Evolutionary conservation across 2,113 vertebrate genomes (phyloP).

Genomic region (Galeopterus variegatus): DNA sequence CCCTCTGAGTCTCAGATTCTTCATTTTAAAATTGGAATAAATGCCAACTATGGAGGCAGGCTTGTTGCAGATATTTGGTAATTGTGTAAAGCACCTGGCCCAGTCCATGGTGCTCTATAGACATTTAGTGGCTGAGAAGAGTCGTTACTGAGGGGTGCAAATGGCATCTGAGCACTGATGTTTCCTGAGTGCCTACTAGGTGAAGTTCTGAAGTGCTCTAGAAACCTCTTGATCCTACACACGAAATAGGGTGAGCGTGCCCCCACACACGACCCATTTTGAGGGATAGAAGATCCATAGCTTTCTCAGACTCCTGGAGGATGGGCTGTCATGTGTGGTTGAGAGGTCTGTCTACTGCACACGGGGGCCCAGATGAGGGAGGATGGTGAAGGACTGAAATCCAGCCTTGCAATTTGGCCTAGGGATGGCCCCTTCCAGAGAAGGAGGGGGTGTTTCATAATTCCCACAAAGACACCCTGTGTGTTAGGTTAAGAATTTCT

Average conservation of each 20-base stretch:
- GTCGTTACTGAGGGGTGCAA: not conserved
- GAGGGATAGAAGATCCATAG: not conserved
- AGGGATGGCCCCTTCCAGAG: not conserved
- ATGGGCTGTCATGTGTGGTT: not conserved
- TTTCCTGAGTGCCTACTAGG: not conserved
- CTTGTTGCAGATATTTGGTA: not conserved
- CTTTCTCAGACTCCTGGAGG: not conserved
- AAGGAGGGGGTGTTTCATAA: not conserved
- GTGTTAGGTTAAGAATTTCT: not conserved
- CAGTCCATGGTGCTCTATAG: not conserved
- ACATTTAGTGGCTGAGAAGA: not conserved
- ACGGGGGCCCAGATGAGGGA: not conserved
- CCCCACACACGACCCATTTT: not conserved
- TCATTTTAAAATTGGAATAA: slow-evolving; percentile 36
- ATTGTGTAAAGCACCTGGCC: not conserved
- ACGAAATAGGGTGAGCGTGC: not conserved
- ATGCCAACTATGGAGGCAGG: not conserved
- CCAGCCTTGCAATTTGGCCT: not conserved
- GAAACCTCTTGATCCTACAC: not conserved
- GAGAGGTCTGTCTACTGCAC: slow-evolving; percentile 16
- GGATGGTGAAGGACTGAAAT: not conserved
- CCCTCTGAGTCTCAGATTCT: not conserved
- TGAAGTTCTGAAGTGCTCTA: not conserved
- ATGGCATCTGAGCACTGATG: not conserved
- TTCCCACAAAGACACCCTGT: not conserved